A percentile compares a stretch with the other conserved stretches of the same genome.
Conservation (phyloP, 2,113 vertebrate genomes). For the Odobenus rosmarus region DNA sequence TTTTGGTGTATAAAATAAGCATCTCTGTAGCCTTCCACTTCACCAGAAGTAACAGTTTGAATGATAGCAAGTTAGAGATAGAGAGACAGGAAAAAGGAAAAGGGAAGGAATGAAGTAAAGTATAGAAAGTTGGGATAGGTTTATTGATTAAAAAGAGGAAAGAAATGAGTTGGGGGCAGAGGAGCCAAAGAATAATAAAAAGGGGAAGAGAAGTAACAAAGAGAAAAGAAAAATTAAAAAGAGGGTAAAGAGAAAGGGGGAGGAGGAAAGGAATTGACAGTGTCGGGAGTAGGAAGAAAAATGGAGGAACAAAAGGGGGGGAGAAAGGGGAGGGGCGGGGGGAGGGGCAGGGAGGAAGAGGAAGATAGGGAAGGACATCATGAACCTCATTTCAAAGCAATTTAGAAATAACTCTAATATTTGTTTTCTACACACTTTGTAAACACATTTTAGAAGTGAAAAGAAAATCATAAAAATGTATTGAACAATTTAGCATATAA, state of each 20-base stretch:
- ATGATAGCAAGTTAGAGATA: neutral
- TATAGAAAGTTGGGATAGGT: neutral
- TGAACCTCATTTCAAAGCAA: constrained; percentile 47
- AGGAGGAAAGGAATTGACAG: constrained; percentile 72
- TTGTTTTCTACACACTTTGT: constrained; percentile 4
- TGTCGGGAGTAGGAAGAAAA: constrained; percentile 78
- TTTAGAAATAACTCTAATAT: constrained; percentile 29
- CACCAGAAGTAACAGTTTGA: neutral
- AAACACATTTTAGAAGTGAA: constrained; percentile 38
- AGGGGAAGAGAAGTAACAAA: constrained; percentile 57
- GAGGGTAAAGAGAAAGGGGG: constrained; percentile 71
- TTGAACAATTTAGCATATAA: neutral
- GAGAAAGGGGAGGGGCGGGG: neutral
- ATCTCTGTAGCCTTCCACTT: constrained; percentile 10
- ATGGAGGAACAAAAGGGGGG: constrained; percentile 75
- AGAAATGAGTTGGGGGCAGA: neutral
- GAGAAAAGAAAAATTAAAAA: constrained; percentile 67
- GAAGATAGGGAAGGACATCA: constrained; percentile 58
- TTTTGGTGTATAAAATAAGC: neutral
- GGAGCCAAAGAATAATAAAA: neutral
- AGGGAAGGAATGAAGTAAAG: neutral
- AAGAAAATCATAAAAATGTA: neutral
- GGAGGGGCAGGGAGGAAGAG: constrained; percentile 67
- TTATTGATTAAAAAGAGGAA: constrained; percentile 8
- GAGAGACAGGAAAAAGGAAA: neutral